Conservation (phyloP, 2,113 vertebrate genomes). For the Myotis yumanensis region DNA sequence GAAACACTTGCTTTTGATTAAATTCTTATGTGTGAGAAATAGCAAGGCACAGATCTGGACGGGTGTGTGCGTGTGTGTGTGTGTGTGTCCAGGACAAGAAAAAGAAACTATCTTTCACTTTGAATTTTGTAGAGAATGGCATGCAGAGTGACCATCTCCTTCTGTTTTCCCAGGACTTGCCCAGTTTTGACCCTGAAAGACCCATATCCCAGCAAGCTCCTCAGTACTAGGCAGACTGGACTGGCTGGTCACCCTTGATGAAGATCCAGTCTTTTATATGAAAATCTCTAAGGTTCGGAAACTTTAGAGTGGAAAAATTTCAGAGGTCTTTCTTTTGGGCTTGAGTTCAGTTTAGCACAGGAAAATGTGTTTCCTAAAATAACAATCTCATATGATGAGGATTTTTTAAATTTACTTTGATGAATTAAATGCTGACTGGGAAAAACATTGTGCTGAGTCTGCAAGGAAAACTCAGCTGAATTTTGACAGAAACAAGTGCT, state of each 20-base stretch:
- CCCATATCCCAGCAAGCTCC: background rate
- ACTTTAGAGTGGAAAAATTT: background rate
- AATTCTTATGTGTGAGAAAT: background rate
- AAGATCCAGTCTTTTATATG: background rate
- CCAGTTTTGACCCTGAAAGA: background rate
- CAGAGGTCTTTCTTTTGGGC: background rate
- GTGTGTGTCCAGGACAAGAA: background rate
- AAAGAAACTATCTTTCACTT: background rate
- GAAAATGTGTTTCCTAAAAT: slow-evolving; percentile 13
- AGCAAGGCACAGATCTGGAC: background rate
- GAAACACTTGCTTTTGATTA: background rate
- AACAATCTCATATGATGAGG: background rate
- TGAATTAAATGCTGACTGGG: background rate
- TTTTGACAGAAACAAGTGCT: background rate
- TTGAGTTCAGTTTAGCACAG: background rate
- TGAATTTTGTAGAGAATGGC: background rate
- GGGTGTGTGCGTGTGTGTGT: background rate
- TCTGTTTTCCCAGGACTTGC: background rate
- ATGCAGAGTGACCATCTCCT: background rate
- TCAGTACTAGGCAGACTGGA: too few relatives aligned
- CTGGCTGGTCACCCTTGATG: background rate
- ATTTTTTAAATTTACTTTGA: background rate
- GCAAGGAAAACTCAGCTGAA: background rate
- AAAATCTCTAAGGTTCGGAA: background rate
- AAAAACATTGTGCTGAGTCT: background rate